Conservation (phyloP, 2,113 vertebrate genomes). For the Gymnocephalus cernua region DNA sequence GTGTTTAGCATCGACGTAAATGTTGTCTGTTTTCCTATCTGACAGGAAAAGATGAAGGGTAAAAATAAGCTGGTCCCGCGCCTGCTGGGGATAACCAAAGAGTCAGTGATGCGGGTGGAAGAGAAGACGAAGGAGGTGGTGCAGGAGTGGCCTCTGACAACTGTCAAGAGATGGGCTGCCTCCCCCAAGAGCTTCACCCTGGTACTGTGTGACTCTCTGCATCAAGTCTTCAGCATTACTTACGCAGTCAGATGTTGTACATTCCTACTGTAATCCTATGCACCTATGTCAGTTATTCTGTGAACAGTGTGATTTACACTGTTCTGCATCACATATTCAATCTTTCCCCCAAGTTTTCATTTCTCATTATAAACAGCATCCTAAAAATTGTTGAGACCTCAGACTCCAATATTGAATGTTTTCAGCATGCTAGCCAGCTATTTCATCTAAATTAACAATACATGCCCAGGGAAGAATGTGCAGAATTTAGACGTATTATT, state of each 20-base stretch:
- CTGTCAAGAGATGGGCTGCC: constrained; percentile 99
- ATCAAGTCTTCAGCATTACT: constrained; percentile 11
- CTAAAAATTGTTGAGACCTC: constrained; percentile 34
- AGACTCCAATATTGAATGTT: constrained; percentile 44
- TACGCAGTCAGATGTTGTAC: constrained; percentile 1
- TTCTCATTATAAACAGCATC: constrained; percentile 31
- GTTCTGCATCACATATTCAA: constrained; percentile 28
- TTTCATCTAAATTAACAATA: constrained; percentile 62
- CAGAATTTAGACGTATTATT: constrained; percentile 68
- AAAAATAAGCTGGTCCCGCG: constrained; percentile 98
- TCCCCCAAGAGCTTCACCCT: constrained; percentile 99
- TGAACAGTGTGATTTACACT: constrained; percentile 16
- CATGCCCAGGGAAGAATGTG: constrained; percentile 44
- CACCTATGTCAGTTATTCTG: constrained; percentile 19
- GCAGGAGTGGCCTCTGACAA: constrained; percentile 98
- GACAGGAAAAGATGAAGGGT: constrained; percentile 98
- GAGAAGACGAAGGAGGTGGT: constrained; percentile 98
- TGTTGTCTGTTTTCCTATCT: constrained; percentile 48
- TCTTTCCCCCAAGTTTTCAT: constrained; percentile 11
- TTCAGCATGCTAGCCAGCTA: constrained; percentile 31
- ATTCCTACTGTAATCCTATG: constrained; percentile 1
- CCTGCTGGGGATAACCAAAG: constrained; percentile 97
- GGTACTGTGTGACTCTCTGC: constrained; percentile 82
- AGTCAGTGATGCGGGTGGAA: constrained; percentile 98
- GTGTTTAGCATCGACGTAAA: constrained; percentile 52